phyloP scores from a whole-genome alignment of 2,113 vertebrate genomes.

The Girardinichthys multiradiatus region DNA sequence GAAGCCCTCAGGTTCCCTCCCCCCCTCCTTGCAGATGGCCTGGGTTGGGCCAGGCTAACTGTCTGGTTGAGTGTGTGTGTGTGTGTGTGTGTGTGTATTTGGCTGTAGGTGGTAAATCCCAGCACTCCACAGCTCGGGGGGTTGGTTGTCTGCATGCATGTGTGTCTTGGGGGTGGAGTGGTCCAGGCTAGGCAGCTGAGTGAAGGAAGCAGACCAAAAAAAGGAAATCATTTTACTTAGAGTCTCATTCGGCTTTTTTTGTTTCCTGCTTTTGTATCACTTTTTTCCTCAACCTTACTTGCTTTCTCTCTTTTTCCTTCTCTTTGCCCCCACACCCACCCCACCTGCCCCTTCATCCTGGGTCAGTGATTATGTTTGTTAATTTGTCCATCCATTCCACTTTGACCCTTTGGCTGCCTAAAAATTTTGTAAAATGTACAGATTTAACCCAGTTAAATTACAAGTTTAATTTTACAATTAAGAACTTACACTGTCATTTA shows the following conservation, averaged over 20 bases:
- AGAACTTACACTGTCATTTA: too few species aligned
- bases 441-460: too few species aligned
- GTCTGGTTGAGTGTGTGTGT: slow-evolving; percentile 12
- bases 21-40: slow-evolving; percentile 55
- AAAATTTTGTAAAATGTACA: too few species aligned
- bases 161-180: slow-evolving; percentile 24
- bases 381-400: slow-evolving; percentile 7
- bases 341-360: not conserved
- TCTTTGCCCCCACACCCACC: not conserved
- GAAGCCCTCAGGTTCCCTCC: slow-evolving; percentile 51
- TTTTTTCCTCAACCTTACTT: not conserved
- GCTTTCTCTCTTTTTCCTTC: not conserved
- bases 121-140: slow-evolving; percentile 39
- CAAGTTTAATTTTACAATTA: too few species aligned
- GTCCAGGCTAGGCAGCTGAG: slow-evolving; percentile 62
- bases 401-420: not conserved
- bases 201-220: slow-evolving; percentile 5
- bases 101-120: slow-evolving; percentile 67
- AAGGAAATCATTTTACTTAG: slow-evolving; percentile 19
- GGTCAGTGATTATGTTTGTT: slow-evolving; percentile 29
- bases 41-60: slow-evolving; percentile 45
- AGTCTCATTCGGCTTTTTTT: slow-evolving; percentile 63
- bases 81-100: slow-evolving; percentile 54
- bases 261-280: slow-evolving; percentile 15
- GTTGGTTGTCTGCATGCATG: slow-evolving; percentile 44